phyloP scores from a whole-genome alignment of 2,888 invertebrate species.

The Drosophila fungiperda region DNA sequence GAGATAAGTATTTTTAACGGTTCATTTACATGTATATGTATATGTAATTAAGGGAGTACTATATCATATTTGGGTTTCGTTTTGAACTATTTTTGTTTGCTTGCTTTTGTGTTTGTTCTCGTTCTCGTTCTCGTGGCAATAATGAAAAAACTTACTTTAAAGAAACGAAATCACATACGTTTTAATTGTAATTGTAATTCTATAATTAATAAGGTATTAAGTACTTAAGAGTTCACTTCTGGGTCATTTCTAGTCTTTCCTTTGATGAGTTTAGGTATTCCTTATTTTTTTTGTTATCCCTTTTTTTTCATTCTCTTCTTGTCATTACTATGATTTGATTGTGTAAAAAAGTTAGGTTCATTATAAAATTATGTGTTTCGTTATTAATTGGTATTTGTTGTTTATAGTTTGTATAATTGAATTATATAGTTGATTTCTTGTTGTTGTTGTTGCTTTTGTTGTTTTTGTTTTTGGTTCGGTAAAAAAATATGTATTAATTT shows the following conservation, averaged over 20 bases:
- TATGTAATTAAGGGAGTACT: conserved; percentile 4
- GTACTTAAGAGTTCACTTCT: conserved; percentile 25
- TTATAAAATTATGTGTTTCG: conserved; percentile 4
- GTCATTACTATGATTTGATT: conserved; percentile 31
- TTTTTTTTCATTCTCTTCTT: conserved; percentile 6
- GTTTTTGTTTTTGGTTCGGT: conserved; percentile 33
- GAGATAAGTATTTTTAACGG: conserved; percentile 25
- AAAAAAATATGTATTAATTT: conserved; percentile 72
- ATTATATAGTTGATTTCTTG: conserved; percentile 45
- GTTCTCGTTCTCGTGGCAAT: conserved; percentile 2
- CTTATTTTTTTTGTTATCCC: neutral
- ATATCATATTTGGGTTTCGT: conserved; percentile 30
- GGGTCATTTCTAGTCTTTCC: conserved; percentile 6
- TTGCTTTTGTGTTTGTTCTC: conserved; percentile 23
- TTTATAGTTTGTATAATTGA: conserved; percentile 46
- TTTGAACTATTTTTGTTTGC: conserved; percentile 45
- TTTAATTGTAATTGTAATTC: conserved; percentile 1
- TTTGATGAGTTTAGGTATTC: neutral
- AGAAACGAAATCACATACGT: conserved; percentile 14
- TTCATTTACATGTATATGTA: conserved; percentile 7
- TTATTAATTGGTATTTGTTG: conserved; percentile 27
- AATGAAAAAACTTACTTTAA: conserved; percentile 27
- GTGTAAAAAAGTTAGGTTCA: conserved; percentile 54
- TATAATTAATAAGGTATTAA: conserved; percentile 35
- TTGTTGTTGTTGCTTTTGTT: conserved; percentile 20